Evolutionary conservation across 2,888 invertebrate species (phyloP).

Genomic region (Linnaemya vulpina): DNA sequence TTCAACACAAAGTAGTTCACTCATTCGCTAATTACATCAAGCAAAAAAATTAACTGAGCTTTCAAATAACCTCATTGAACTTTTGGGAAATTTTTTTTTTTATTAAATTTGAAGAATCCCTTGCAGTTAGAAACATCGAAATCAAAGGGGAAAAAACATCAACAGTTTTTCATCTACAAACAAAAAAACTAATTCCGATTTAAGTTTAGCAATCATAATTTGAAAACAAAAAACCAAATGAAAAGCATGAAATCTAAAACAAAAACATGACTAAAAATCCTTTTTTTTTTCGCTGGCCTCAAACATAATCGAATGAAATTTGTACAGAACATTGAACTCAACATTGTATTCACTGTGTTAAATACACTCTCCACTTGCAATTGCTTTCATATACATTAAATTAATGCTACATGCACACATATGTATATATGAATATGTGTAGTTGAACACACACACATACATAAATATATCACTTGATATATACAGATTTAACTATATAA

Average conservation of each 20-base stretch:
- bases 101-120: constrained; percentile 5
- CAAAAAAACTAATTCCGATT: constrained; percentile 6
- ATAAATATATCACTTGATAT: background rate
- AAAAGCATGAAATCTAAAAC: background rate
- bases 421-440: background rate
- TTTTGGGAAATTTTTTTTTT: background rate
- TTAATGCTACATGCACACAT: constrained; percentile 22
- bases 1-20: background rate
- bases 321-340: constrained; percentile 70
- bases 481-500: constrained; percentile 56
- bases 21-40: background rate
- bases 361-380: constrained; percentile 48
- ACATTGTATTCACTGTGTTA: constrained; percentile 62
- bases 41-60: constrained; percentile 28
- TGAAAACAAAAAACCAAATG: constrained; percentile 13
- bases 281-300: constrained; percentile 48
- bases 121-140: constrained; percentile 38
- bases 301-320: constrained; percentile 59
- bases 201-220: constrained; percentile 56
- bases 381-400: constrained; percentile 30
- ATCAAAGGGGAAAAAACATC: constrained; percentile 33
- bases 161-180: background rate
- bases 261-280: constrained; percentile 32
- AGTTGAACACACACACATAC: background rate
- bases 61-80: constrained; percentile 23